Conservation (phyloP, 2,797 vertebrate species). For the Dipus sagitta region DNA sequence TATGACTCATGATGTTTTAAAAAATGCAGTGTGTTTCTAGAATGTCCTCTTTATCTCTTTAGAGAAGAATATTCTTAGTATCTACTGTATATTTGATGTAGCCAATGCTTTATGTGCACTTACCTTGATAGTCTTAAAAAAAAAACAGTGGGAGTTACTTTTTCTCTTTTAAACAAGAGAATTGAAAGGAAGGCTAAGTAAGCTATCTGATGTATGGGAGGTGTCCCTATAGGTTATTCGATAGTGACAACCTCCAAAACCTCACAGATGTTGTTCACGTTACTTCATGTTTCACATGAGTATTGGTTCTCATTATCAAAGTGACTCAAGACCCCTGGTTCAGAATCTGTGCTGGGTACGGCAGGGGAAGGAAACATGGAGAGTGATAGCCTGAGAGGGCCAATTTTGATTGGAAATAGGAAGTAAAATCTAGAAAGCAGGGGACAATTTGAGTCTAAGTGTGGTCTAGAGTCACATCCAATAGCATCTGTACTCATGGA, state of each 20-base stretch:
- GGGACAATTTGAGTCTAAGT: not conserved
- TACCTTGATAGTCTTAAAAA: not conserved
- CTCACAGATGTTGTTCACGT: not conserved
- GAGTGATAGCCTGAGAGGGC: not conserved
- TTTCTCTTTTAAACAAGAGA: conserved; percentile 12
- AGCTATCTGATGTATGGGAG: no score
- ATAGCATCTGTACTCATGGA: not conserved
- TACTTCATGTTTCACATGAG: not conserved
- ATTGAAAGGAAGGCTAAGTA: not conserved
- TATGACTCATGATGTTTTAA: not conserved
- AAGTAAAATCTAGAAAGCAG: not conserved
- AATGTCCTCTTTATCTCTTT: not conserved
- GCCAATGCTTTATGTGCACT: not conserved
- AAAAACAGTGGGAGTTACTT: not conserved
- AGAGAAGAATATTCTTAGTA: not conserved
- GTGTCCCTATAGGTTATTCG: not conserved
- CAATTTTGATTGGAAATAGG: not conserved
- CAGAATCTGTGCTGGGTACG: not conserved
- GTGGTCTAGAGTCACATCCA: no score
- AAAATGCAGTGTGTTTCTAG: not conserved
- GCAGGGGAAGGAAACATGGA: not conserved
- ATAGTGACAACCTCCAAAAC: not conserved
- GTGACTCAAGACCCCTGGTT: no score
- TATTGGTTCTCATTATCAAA: not conserved
- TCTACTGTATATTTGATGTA: not conserved